These are phyloP conservation scores for Drosophila subquinaria DNA, from an alignment of 2,888 invertebrate species.

Conservation along the genomic window DNA sequence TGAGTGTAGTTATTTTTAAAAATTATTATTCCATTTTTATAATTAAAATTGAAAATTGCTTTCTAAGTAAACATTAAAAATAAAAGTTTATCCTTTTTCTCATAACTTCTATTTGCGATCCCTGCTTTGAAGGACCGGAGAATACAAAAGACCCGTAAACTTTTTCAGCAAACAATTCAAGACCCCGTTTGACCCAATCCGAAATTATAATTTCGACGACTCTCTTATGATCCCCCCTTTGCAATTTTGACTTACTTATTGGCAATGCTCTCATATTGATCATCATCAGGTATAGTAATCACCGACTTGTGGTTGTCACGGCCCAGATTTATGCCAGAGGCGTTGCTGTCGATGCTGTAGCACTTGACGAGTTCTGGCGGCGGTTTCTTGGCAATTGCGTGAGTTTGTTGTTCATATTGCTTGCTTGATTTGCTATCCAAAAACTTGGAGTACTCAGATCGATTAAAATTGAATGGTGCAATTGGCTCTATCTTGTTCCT, in stretches of 20 bases:
- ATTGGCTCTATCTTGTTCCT: slow-evolving; percentile 12
- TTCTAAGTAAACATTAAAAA: too few species aligned
- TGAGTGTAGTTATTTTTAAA: too few species aligned
- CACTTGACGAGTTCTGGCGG: slow-evolving; percentile 6
- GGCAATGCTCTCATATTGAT: neutral
- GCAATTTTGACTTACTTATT: slow-evolving; percentile 22
- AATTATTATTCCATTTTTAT: too few species aligned
- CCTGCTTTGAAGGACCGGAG: too few species aligned
- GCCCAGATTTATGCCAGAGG: neutral
- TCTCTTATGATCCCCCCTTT: neutral
- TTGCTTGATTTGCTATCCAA: slow-evolving; percentile 20
- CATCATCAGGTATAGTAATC: neutral
- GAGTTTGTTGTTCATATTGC: neutral
- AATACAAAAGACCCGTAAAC: too few species aligned
- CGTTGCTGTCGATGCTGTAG: slow-evolving; percentile 12
- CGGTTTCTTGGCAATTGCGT: slow-evolving; percentile 10
- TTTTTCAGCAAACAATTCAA: too few species aligned
- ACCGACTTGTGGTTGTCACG: slow-evolving; percentile 2
- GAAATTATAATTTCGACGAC: neutral
- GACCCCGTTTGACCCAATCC: too few species aligned
- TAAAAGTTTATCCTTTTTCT: too few species aligned
- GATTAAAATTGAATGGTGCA: slow-evolving; percentile 7
- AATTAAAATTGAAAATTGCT: too few species aligned
- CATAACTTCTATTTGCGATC: too few species aligned
- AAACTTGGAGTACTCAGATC: slow-evolving; percentile 42